A percentile compares a stretch with the other conserved stretches of the same genome.
Conservation (phyloP, 2,888 invertebrate genomes). For the Taphrorychus bicolor region DNA sequence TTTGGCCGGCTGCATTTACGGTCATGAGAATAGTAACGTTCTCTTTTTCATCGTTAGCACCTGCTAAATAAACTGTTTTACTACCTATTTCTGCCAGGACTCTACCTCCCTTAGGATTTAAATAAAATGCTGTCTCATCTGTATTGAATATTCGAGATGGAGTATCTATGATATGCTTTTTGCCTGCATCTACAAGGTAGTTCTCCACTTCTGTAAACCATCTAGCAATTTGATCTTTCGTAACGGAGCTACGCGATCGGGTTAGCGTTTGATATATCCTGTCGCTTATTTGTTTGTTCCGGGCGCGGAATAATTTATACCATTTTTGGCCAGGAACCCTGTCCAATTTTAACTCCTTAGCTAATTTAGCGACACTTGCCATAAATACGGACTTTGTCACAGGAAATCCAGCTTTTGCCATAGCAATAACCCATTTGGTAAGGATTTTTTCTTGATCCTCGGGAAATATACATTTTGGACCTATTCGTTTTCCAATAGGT, state of each 20-base stretch:
- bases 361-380: background rate
- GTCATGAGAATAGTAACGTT: constrained; percentile 39
- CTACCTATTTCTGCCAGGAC: no score
- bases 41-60: constrained; percentile 39
- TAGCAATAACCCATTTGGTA: background rate
- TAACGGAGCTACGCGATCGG: background rate
- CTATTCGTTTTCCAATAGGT: no score
- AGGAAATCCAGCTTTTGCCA: background rate
- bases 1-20: constrained; percentile 29
- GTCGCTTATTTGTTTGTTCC: no score
- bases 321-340: background rate
- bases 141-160: constrained; percentile 25
- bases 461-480: no score
- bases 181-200: background rate
- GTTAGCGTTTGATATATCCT: background rate
- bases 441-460: no score
- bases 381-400: background rate
- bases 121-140: constrained; percentile 31
- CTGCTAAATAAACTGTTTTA: constrained; percentile 22
- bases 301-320: background rate
- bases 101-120: constrained; percentile 42
- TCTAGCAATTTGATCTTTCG: background rate
- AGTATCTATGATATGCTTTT: constrained; percentile 13
- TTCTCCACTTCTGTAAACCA: constrained; percentile 1
- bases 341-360: background rate